Conservation (phyloP, 1,140 invertebrate genomes). For the Drosophila kikkawai region DNA sequence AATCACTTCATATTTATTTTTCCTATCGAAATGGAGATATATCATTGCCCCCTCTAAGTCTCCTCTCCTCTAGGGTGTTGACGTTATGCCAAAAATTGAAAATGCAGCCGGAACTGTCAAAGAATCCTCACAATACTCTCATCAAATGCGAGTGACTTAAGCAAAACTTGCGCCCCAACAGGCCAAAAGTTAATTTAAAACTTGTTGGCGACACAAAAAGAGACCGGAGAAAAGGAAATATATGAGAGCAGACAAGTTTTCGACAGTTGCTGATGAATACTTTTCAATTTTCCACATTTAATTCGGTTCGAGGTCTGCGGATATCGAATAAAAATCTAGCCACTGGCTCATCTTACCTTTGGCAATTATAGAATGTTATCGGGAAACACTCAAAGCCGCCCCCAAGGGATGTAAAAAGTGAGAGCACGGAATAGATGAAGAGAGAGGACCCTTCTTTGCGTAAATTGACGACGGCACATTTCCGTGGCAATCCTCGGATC, state of each 20-base stretch:
- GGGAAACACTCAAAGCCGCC: conserved; percentile 17
- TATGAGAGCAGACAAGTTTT: conserved; percentile 41
- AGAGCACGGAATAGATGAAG: neutral
- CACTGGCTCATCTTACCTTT: conserved; percentile 4
- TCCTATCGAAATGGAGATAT: conserved; percentile 1
- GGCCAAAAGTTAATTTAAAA: conserved; percentile 63
- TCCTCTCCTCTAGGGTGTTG: neutral
- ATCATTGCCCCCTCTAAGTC: neutral
- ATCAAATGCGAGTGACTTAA: conserved; percentile 38
- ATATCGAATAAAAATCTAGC: neutral
- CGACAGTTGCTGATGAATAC: conserved; percentile 43
- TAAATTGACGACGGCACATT: conserved; percentile 82
- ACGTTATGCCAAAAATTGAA: conserved; percentile 23
- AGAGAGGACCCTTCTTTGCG: conserved; percentile 24
- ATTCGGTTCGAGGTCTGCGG: neutral
- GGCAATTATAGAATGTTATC: conserved; percentile 14
- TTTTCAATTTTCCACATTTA: conserved; percentile 33
- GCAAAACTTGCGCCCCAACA: conserved; percentile 34
- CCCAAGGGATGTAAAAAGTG: conserved; percentile 20
- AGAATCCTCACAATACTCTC: conserved; percentile 41
- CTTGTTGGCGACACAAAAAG: conserved; percentile 39
- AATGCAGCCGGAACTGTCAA: conserved; percentile 50
- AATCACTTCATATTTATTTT: conserved; percentile 28
- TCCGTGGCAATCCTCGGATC: conserved; percentile 59
- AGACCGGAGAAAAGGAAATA: conserved; percentile 4